Base-by-base conservation (phyloP, 2,888 invertebrate species). In the Muschampia plurimacula region DNA sequence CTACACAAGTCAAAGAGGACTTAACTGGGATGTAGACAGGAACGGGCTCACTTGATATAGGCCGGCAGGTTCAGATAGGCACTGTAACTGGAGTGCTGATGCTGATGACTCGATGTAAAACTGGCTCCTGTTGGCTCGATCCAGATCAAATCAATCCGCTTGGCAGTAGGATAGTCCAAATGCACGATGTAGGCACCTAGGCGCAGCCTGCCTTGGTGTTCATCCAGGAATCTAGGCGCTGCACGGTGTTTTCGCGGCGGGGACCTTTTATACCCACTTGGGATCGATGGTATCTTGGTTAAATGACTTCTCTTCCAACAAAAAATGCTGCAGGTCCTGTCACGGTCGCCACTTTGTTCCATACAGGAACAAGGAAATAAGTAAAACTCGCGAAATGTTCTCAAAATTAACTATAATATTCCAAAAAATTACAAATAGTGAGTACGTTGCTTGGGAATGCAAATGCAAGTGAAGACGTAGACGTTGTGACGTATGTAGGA, bases 181-280 rank as follows among this genome's bases (percentile, higher is more conserved):
- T 55, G 52, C 52, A 55, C 49, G 49, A 55, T 55, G 15, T 55
- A 9, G 52, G 52, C 22, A 55, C 52, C 52, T 55, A 9, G 52
- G 52, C 22, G 9, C 52, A 55, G 52, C 52, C 15, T 22, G 52
- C 52, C 9, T 22, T 22, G 22, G 52, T 15, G 5, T 55, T 55
- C 22, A 3, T 3, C 52, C 52, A 55, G 52, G 22, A 55, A 55
- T 55, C 22, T 55, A 55, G 52, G 52, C 52, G 52, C 52, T 55
- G 52, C 52, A 55, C 52, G 52, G 52, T 55, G 52, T 55, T 15
- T 55, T 55, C 52, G 52, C 22, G 52, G 52, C 52, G 52, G 52
- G n/a, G 49, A 52, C 49, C 46, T 12, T 12, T 46, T 46, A 12
- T 46, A 7, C 15, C 15, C n/a, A 52, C 8, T n/a, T 15, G n/a